Evolutionary conservation across 1,140 invertebrate genomes (phyloP).

Genomic region (Piezodorus guildinii): DNA sequence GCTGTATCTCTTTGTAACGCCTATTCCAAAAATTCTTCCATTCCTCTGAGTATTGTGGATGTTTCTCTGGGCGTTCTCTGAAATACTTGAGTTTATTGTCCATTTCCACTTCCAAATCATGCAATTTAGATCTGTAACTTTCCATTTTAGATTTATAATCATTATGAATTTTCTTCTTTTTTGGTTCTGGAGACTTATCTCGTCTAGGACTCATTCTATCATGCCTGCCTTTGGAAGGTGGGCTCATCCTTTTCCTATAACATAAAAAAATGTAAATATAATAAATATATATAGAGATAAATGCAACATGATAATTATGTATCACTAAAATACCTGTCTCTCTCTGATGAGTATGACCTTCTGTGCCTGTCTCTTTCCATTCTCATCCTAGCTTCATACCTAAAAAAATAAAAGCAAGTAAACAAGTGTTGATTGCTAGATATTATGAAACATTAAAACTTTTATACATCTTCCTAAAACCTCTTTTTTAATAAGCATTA

Average conservation of each 20-base stretch:
- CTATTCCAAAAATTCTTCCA: constrained; percentile 78
- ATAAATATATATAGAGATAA: too few species aligned
- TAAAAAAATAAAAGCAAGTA: not conserved
- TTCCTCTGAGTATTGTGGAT: constrained; percentile 70
- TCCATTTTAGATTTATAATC: constrained; percentile 9
- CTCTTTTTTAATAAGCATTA: too few species aligned
- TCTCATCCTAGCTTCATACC: not conserved
- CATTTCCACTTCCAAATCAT: constrained; percentile 39
- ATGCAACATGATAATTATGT: too few species aligned
- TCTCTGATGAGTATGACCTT: not conserved
- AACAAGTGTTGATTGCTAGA: not conserved
- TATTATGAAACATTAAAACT: too few species aligned
- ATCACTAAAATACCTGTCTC: not conserved
- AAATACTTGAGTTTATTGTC: constrained; percentile 52
- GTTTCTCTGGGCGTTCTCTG: constrained; percentile 73
- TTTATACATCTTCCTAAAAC: too few species aligned
- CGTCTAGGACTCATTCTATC: not conserved
- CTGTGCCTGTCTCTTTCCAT: not conserved
- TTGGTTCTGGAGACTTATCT: constrained; percentile 4
- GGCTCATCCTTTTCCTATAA: not conserved
- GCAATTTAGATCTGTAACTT: constrained; percentile 26
- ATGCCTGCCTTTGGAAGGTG: not conserved
- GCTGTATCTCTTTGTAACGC: constrained; percentile 59
- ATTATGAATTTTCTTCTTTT: not conserved
- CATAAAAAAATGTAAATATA: not conserved